Conservation (phyloP, 2,797 vertebrate species). For the Onychomys torridus region DNA sequence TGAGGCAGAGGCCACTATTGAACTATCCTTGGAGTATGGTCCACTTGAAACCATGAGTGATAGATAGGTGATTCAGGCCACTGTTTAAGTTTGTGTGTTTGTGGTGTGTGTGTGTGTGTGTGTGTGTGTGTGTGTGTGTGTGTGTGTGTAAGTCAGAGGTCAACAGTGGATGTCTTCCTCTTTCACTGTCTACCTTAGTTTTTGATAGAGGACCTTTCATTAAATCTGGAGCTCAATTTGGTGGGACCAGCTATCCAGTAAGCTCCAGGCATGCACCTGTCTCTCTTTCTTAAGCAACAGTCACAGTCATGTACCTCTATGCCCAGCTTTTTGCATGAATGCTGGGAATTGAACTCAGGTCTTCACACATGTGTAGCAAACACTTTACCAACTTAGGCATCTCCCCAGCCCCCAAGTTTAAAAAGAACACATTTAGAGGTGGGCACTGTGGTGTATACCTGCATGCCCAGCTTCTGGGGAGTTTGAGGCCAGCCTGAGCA, state of each 20-base stretch:
- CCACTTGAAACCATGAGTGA: background rate
- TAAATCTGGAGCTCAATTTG: background rate
- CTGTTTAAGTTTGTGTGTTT: background rate
- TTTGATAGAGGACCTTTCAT: background rate
- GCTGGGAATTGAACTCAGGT: background rate
- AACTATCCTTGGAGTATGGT: background rate
- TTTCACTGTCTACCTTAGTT: background rate
- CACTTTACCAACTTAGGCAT: background rate
- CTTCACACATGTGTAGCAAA: background rate
- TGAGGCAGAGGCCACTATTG: background rate
- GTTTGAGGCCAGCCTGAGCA: background rate
- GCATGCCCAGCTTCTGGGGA: too few relatives aligned
- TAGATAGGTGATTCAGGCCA: background rate
- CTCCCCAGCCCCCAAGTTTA: background rate
- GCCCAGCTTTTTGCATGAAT: background rate
- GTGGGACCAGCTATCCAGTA: background rate
- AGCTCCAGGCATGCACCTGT: background rate
- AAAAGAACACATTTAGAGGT: background rate
- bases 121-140: background rate
- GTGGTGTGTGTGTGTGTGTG: background rate
- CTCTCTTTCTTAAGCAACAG: background rate
- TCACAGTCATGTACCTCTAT: background rate
- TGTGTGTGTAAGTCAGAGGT: background rate
- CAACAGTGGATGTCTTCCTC: background rate
- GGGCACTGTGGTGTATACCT: background rate